Conservation (phyloP, 2,113 vertebrate species). For the Lasiurus borealis region DNA sequence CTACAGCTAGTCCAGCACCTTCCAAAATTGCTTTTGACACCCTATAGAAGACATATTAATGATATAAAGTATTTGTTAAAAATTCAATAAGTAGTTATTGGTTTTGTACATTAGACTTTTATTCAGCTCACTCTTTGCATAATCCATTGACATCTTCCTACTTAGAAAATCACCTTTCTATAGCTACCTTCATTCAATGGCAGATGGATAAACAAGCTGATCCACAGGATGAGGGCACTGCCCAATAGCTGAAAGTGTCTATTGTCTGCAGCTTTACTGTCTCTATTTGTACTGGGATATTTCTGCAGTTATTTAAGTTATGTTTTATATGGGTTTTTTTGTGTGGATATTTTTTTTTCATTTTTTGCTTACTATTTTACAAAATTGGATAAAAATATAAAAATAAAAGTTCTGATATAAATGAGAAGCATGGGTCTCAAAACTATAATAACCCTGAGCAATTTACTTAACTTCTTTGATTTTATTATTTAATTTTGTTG, state of each 20-base stretch:
- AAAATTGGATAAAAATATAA: neutral
- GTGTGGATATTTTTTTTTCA: neutral
- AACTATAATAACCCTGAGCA: neutral
- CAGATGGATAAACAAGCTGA: neutral
- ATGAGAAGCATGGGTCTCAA: slow-evolving; percentile 5
- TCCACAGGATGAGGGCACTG: accelerated
- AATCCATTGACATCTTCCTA: neutral
- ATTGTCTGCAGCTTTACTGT: neutral
- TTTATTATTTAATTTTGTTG: neutral
- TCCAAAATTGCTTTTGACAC: slow-evolving; percentile 56
- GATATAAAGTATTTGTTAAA: neutral
- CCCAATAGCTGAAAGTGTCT: neutral
- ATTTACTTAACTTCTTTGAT: neutral
- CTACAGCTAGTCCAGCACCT: slow-evolving; percentile 16
- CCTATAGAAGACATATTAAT: neutral
- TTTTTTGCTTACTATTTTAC: neutral
- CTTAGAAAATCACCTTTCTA: neutral
- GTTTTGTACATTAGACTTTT: neutral
- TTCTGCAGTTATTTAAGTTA: neutral
- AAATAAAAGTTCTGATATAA: neutral
- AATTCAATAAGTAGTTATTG: neutral
- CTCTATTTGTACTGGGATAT: neutral
- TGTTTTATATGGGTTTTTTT: too few relatives aligned
- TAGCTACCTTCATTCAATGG: neutral
- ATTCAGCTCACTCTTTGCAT: neutral